These are phyloP conservation scores for Brachionus rotundiformis DNA, from an alignment of 1,140 invertebrate species.

Conservation along the genomic window DNA sequence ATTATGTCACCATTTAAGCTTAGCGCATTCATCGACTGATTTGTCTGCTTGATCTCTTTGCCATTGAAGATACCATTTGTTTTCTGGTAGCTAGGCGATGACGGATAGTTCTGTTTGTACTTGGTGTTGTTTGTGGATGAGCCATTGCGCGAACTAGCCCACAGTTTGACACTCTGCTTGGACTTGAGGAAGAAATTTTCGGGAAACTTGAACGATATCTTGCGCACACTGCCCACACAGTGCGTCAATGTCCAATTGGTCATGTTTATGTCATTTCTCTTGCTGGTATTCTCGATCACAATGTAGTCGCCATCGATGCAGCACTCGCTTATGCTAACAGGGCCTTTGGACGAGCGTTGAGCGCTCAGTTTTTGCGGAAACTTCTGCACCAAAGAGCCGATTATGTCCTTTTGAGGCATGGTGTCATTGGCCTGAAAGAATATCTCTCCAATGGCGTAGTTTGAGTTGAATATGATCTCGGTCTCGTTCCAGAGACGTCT, in stretches of 20 bases:
- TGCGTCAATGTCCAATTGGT: constrained; percentile 47
- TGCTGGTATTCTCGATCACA: constrained; percentile 65
- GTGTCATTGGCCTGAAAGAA: constrained; percentile 25
- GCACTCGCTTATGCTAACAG: constrained; percentile 65
- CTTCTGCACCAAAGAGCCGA: constrained; percentile 31
- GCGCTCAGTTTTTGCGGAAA: constrained; percentile 47
- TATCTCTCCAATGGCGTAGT: constrained; percentile 44
- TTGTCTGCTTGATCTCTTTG: background rate
- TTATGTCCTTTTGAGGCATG: constrained; percentile 40
- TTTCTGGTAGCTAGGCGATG: background rate
- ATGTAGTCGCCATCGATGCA: constrained; percentile 66
- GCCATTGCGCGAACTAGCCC: constrained; percentile 31
- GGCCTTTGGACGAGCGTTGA: constrained; percentile 66
- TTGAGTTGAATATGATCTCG: constrained; percentile 50
- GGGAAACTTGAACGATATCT: constrained; percentile 49
- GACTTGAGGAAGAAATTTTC: constrained; percentile 50
- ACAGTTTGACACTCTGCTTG: constrained; percentile 48
- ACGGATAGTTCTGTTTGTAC: background rate
- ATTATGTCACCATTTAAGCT: constrained; percentile 38
- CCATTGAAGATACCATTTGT: constrained; percentile 1
- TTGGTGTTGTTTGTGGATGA: background rate
- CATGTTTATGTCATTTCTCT: constrained; percentile 55
- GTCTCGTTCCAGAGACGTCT: constrained; percentile 47
- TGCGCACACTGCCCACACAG: constrained; percentile 47
- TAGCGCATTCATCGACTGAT: constrained; percentile 28